phyloP scores from a whole-genome alignment of 2,113 vertebrate genomes.

The Bagarius yarrelli region DNA sequence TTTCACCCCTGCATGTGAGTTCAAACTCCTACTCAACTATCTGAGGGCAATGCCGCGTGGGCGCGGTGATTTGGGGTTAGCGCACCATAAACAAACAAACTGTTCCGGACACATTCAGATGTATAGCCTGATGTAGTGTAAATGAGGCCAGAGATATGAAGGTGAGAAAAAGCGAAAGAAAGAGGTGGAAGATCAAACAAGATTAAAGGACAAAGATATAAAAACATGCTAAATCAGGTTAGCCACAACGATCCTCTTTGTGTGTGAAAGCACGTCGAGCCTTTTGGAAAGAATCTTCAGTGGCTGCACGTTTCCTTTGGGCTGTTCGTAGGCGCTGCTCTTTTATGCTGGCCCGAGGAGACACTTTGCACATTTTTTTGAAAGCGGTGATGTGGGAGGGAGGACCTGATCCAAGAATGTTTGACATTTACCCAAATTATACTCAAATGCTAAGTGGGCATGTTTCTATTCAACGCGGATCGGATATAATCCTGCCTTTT shows the following conservation, averaged over 20 bases:
- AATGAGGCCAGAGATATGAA: conserved; percentile 8
- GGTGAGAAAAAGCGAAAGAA: conserved; percentile 10
- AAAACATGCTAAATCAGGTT: background rate
- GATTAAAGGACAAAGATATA: background rate
- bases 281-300: conserved; percentile 1
- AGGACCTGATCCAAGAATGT: background rate
- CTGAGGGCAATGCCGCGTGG: background rate
- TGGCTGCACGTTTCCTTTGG: background rate
- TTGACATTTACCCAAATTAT: conserved; percentile 1
- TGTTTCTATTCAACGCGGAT: background rate
- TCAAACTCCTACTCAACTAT: background rate
- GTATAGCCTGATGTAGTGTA: background rate
- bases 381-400: background rate
- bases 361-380: background rate
- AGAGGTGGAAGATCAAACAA: conserved; percentile 24
- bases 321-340: background rate
- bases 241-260: background rate
- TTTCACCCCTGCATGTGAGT: background rate
- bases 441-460: background rate
- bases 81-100: background rate
- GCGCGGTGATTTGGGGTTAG: conserved; percentile 11
- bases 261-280: background rate
- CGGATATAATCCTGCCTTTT: background rate
- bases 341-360: background rate
- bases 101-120: background rate